Percentiles rank a stretch among this genome's conserved stretches.
Conservation (phyloP, 2,113 vertebrate species). For the Saimiri boliviensis region DNA sequence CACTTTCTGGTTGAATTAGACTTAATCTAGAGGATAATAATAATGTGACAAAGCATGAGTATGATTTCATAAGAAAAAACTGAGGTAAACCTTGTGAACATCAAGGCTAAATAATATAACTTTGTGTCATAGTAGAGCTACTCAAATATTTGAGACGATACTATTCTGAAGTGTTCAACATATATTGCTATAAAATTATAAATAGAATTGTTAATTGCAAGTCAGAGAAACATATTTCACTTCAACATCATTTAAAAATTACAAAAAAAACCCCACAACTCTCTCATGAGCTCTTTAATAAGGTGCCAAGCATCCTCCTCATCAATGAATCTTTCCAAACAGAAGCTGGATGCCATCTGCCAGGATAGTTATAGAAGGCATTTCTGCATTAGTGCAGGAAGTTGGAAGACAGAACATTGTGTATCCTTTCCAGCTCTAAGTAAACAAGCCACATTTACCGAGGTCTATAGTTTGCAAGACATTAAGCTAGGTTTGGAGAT, state of each 20-base stretch:
- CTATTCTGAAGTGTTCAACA: neutral
- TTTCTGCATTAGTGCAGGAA: neutral
- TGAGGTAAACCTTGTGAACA: neutral
- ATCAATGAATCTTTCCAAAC: constrained; percentile 4
- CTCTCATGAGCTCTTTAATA: neutral
- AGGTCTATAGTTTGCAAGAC: neutral
- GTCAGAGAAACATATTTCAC: neutral
- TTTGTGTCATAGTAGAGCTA: neutral
- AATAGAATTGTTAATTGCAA: neutral
- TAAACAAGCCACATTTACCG: neutral
- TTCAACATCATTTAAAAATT: neutral
- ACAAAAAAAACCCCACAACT: neutral
- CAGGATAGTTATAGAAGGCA: neutral
- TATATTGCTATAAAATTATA: neutral
- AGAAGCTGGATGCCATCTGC: constrained; percentile 15
- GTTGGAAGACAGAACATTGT: neutral
- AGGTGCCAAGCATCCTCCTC: neutral
- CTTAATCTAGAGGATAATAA: neutral
- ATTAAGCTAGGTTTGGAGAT: neutral
- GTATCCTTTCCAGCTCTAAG: neutral
- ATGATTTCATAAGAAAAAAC: neutral
- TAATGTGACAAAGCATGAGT: neutral
- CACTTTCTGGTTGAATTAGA: neutral
- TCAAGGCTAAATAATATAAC: neutral
- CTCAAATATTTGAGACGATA: neutral